Evolutionary conservation across 2,888 invertebrate genomes (phyloP), one percentile per base, ranked within the genome.

Genomic region (Caenorhabditis zanzibari): DNA sequence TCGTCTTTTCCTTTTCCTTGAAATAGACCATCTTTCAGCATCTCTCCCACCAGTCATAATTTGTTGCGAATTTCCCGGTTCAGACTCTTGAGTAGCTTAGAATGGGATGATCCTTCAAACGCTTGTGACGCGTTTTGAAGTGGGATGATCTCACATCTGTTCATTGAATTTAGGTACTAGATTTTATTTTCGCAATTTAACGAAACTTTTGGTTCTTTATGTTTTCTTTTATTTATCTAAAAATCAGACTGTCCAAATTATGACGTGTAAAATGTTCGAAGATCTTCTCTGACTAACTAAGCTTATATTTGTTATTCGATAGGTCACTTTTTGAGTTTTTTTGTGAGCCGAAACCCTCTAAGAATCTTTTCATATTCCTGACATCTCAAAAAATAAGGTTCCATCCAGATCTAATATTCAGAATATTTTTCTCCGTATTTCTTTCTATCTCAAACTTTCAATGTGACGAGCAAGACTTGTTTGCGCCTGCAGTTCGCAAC

Each of bases 401-500:
- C 63, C 44, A 63, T 26, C 1, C 26, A 28, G 10, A 63, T 63
- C 44, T 28, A 47, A 47, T 47, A 63, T 63, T 63, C 63, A 47
- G 63, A n/a, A 44, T 63, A 26, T 24, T 2, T 38, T 5, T 38
- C 32, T 58, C n/a, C 32, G 9, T 32, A 22, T n/a, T 38, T 2
- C 22, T 63, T 44, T 24, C 28, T n/a, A 28, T 14, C 24, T 61
- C 38, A 19, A 61, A 16, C 38, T 38, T 9, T 38, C 61, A 61
- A 61, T 59, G 56, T 58, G 56, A 38, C 35, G 38, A 2, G 59
- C 4, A 12, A 1, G 63, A 44, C 5, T 44, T 44, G 63, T 63
- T 44, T 63, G 61, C 44, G 56, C 24, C 69, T 6, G 22, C 71
- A 19, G 47, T 58, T 59, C 69, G 69, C 69, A 59, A 61, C 77